phyloP scores from a whole-genome alignment of 2,113 vertebrate species.

The Choloepus hoffmanni region DNA sequence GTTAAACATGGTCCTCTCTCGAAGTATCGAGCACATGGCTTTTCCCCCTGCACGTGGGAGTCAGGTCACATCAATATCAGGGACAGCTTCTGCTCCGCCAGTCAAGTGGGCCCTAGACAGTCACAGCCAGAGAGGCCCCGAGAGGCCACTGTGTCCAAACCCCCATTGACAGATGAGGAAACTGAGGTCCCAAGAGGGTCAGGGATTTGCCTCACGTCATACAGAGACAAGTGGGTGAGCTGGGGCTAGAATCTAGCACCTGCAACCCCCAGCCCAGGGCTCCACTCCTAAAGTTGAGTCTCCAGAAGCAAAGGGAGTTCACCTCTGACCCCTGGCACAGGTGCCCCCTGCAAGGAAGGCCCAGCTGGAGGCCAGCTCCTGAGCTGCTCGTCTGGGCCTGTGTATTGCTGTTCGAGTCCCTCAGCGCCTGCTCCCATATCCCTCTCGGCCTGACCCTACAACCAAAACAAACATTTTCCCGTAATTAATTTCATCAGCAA shows the following conservation, averaged over 20 bases:
- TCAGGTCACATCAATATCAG: neutral
- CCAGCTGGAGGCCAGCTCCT: neutral
- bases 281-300: rapidly evolving
- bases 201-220: neutral
- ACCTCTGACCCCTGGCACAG: rapidly evolving
- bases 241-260: neutral
- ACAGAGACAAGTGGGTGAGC: neutral
- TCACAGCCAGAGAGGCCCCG: neutral
- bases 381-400: neutral
- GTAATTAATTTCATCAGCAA: neutral
- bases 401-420: rapidly evolving
- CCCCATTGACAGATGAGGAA: neutral
- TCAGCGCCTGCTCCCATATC: rapidly evolving
- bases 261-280: neutral
- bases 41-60: no score
- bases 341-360: neutral
- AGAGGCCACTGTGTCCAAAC: neutral
- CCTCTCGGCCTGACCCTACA: neutral
- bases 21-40: rapidly evolving
- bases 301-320: neutral
- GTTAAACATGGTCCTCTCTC: rapidly evolving
- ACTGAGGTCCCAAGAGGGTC: neutral
- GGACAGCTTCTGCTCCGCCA: neutral
- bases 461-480: conserved; percentile 29
- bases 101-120: no score